Evolutionary conservation across 2,797 vertebrate species (phyloP).

Genomic region (Sphenodon punctatus): DNA sequence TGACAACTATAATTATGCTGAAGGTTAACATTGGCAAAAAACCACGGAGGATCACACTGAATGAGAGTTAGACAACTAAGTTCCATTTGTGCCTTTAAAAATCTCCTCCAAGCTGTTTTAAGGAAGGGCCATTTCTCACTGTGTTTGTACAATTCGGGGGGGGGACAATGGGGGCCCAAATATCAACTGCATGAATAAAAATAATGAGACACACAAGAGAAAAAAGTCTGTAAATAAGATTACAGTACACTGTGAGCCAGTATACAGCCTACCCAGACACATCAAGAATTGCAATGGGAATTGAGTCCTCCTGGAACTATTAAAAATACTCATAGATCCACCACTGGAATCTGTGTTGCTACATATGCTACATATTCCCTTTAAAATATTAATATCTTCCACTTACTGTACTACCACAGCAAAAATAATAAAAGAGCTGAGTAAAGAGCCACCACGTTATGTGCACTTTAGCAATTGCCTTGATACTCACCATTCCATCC

Average conservation of each 20-base stretch:
- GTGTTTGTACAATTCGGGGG: too few relatives aligned
- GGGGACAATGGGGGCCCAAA: too few relatives aligned
- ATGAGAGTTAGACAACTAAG: too few relatives aligned
- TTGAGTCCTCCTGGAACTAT: background rate
- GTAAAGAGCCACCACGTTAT: background rate
- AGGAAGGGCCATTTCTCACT: too few relatives aligned
- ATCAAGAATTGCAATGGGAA: background rate
- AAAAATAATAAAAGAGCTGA: conserved; percentile 6
- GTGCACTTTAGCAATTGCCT: background rate
- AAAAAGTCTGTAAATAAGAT: background rate
- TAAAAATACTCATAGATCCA: background rate
- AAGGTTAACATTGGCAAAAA: too few relatives aligned
- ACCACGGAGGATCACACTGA: too few relatives aligned
- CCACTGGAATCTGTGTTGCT: conserved; percentile 3
- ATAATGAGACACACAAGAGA: background rate
- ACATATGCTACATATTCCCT: conserved; percentile 21
- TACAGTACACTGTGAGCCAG: background rate
- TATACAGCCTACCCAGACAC: background rate
- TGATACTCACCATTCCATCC: background rate
- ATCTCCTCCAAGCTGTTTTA: too few relatives aligned
- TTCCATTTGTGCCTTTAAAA: too few relatives aligned
- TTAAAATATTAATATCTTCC: conserved; percentile 60
- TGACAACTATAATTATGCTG: too few relatives aligned
- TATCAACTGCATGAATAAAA: conserved; percentile 41
- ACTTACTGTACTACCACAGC: conserved; percentile 2